Base-by-base conservation (phyloP, 2,797 vertebrate species). In the Cynodonichthys magdalenae region DNA sequence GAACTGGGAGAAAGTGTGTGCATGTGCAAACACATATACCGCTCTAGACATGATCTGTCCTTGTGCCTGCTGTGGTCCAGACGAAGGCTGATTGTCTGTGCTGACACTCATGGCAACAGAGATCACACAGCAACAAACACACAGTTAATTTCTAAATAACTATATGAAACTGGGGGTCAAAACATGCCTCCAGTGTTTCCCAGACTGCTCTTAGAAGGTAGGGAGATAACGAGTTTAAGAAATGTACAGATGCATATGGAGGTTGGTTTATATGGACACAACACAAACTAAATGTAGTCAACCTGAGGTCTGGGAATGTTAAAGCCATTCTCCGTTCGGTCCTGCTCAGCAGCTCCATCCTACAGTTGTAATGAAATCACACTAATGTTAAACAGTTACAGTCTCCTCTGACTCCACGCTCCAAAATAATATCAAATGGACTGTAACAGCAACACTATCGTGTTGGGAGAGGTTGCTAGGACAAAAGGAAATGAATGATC, bases 351-450 rank as follows among this genome's bases (percentile, higher is more conserved):
- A 85, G 75, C 83, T 71, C 63, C 66, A 70, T 69, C 81, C 84
- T 87, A 87, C 75, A 85, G 81, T 86, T 85, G 77, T 90, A 68
- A 84, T 87, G 79, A 91, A 92, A 88, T 64, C 65, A 57, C 11
- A 53, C 53, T 92, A 89, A 91, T 85, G 86, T 91, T 89, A 91
- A 79, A 73, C 70, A 61, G 70, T 47, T 57, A 59, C 29, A 11
- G 42, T 70, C 59, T 80, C 66, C 74, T 81, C 64, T 70, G 65
- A 81, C 59, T 18, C 69, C 71, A 54, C 14, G n/a, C 67, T 71
- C 70, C 64, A 5, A 74, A 82, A 80, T 71, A 86, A 86, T 77
- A 69, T 66, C 53, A 66, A 75, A 66, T 42, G 42, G 31, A 78
- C 87, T 74, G 73, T 41, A 79, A 83, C 69, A 79, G 85, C 63